Evolutionary conservation across 2,113 vertebrate genomes (phyloP).

Genomic region (Pygoscelis adeliae): DNA sequence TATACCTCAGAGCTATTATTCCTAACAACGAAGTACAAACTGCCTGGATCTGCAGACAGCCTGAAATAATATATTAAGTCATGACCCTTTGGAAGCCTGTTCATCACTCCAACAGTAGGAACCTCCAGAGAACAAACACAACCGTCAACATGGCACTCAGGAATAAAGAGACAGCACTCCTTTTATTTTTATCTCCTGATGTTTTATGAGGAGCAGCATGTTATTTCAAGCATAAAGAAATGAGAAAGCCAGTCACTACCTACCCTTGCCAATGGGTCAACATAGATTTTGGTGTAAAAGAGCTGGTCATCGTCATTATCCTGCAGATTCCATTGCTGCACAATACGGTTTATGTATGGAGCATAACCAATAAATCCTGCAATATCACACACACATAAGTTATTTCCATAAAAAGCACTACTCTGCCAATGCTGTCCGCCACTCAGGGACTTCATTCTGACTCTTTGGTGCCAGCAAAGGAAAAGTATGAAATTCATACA

Average conservation of each 20-base stretch:
- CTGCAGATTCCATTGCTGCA: slow-evolving; percentile 91
- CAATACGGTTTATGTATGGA: slow-evolving; percentile 82
- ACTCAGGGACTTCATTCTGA: background rate
- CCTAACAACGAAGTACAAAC: slow-evolving; percentile 1
- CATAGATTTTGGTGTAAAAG: slow-evolving; percentile 96
- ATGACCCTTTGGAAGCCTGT: background rate
- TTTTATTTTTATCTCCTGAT: background rate
- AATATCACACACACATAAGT: background rate
- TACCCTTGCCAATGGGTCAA: slow-evolving; percentile 88
- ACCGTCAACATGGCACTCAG: background rate
- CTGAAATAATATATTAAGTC: slow-evolving; percentile 19
- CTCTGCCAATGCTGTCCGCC: background rate
- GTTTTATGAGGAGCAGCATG: background rate
- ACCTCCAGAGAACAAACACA: background rate
- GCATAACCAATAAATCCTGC: slow-evolving; percentile 94
- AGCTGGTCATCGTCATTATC: slow-evolving; percentile 98
- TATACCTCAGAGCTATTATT: slow-evolving; percentile 18
- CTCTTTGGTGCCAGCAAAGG: background rate
- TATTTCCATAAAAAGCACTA: slow-evolving; percentile 16
- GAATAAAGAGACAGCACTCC: background rate
- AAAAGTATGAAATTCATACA: background rate
- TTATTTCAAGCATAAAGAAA: slow-evolving; percentile 11
- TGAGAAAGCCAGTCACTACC: slow-evolving; percentile 19
- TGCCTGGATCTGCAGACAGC: background rate
- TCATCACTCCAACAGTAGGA: background rate